Base-by-base conservation (phyloP, 2,797 vertebrate species). In the Loriculus beryllinus region DNA sequence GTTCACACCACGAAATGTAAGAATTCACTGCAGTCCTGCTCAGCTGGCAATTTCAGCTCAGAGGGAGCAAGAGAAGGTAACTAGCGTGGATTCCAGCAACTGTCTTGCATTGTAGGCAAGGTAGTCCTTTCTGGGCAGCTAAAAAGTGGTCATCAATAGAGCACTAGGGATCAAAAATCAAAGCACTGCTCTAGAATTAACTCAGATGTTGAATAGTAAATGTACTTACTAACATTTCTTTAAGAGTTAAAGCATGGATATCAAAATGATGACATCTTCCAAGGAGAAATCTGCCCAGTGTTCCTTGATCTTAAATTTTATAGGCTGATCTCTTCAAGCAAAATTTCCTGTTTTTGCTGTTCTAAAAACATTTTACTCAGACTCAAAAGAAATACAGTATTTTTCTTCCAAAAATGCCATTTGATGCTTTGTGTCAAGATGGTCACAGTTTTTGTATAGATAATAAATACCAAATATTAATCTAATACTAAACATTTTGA, bases 41-140 rank as follows among this genome's bases (percentile, higher is more conserved):
- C 82, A 95, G 68, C 81, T 92, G 90, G 74, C 81, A 90, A 83
- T 77, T 93, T 87, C 71, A 96, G 74, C 80, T 94, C 59, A 69
- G 72, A 57, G 35, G 39, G 48, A 95, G 54, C 4, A 90, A 43
- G 9, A 80, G 14, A 19, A 93, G 42, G 40, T 45, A 79, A 74
- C 62, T 83, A 81, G 81, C 52, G 51, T 37, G 56, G 51, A 89
- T 94, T 71, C 28, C 59, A 95, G 26, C 42, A 92, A 69, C 56
- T 14, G 18, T 57, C 45, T 33, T 65, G n/a, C 16, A 68, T 88
- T 91, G 92, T 68, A 79, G 56, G 25, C 57, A 67, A 12, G 3
- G 3, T 48, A 10, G 29, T 64, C n/a, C 35, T 79, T 80, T 52
- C 62, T 59, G 39, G 26, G 10, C 43, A 56, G 26, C 69, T 14